Evolutionary conservation across 2,797 vertebrate species (phyloP), one percentile per base, ranked within the genome.

Genomic region (Sebastolobus altivelis): DNA sequence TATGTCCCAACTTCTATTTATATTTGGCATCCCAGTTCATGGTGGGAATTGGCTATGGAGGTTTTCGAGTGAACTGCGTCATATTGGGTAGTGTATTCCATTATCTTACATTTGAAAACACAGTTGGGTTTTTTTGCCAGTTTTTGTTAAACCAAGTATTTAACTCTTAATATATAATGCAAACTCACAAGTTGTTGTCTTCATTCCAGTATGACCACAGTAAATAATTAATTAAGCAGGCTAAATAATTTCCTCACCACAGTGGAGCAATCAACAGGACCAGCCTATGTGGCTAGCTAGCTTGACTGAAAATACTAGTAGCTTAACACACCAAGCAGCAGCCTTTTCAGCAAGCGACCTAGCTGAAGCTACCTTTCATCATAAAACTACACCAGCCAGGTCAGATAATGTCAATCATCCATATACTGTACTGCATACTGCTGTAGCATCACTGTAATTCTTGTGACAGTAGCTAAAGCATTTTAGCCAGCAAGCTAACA

Each of bases 21-120:
- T 97, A 96, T 83, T 65, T 95, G 74, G 66, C 67, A 2, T 92
- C 96, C 22, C 95, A 95, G 83, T 98, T 97, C 84, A 27, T 95
- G 0, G 78, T 93, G 72, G 97, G 61, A 73, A 75, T 81, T 72
- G 95, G 0, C 61, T 95, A 75, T 13, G 96, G 65, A 96, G 97
- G 67, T 68, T 94, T 63, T 71, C 89, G 82, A 87, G 65, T 97
- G 43, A 95, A 96, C 2, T n/a, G 77, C 0, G 61, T 96, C 49
- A 83, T 96, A 49, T 79, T 98, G 13, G 90, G 96, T 97, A 95
- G 49, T 81, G 78, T 54, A 3, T 22, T 67, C 16, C 6, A 33
- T 79, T 13, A 16, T 49, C 6, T 73, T 40, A 38, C 27, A 59
- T 52, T 22, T 38, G 1, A 60, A 31, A 12, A 56, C 11, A 5